Percentiles rank a stretch among this genome's conserved stretches.
Evolutionary conservation across 2,113 vertebrate genomes (phyloP).

Genomic region (Xerus inauris): DNA sequence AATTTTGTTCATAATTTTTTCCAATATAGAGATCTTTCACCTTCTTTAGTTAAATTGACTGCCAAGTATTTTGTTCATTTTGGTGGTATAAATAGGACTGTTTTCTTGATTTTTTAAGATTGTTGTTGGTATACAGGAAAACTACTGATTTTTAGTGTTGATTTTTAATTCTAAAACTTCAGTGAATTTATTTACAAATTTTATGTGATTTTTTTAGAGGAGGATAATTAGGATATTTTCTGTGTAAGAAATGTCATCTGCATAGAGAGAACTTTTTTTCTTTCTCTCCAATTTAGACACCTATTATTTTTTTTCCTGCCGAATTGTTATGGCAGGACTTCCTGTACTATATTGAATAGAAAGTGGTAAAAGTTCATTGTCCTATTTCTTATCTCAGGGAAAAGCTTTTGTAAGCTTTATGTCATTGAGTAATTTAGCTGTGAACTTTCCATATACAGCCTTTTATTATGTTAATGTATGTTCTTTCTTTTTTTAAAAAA

Average conservation of each 20-base stretch:
- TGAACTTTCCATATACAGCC: neutral
- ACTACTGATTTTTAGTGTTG: no score
- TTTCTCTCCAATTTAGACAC: neutral
- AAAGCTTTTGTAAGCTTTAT: neutral
- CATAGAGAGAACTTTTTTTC: neutral
- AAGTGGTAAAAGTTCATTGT: neutral
- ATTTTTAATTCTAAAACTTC: neutral
- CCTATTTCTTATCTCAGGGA: neutral
- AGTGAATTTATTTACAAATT: neutral
- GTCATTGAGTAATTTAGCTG: neutral
- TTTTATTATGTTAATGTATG: neutral
- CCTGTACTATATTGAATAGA: neutral
- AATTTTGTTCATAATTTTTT: neutral
- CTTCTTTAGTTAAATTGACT: no score
- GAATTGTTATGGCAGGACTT: neutral
- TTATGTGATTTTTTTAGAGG: neutral
- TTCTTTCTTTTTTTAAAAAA: neutral
- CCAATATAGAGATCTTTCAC: no score
- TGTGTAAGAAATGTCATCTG: neutral
- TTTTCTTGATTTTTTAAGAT: no score
- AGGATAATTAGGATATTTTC: neutral
- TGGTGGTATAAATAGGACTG: no score
- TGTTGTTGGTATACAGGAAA: no score
- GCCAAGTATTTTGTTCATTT: no score
- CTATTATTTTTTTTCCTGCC: neutral